A percentile compares a stretch with the other conserved stretches of the same genome.
Evolutionary conservation across 2,888 invertebrate genomes (phyloP).

Genomic region (Dynastes hyllus): DNA sequence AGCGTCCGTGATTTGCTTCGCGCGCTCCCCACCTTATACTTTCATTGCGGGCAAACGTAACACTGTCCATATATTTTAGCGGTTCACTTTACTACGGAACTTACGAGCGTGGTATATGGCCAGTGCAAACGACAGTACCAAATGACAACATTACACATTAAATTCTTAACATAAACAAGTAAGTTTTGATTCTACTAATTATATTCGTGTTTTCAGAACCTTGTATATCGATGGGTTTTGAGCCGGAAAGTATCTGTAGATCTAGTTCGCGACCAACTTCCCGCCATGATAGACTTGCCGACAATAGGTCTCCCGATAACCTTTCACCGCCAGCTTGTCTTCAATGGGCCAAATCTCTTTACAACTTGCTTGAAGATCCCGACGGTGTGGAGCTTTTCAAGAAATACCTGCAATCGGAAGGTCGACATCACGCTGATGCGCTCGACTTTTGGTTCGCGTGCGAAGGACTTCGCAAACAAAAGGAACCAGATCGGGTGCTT

Average conservation of each 20-base stretch:
- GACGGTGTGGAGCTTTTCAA: constrained; percentile 93
- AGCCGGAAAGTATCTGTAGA: constrained; percentile 67
- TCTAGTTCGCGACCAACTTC: constrained; percentile 71
- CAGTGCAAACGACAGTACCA: too few species aligned
- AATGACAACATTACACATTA: too few species aligned
- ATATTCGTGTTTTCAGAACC: constrained; percentile 52
- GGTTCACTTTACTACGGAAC: too few species aligned
- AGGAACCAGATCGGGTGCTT: constrained; percentile 80
- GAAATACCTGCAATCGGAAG: constrained; percentile 86
- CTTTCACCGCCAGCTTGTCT: constrained; percentile 82
- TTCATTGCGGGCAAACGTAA: too few species aligned
- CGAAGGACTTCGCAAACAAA: constrained; percentile 87
- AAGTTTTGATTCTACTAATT: too few species aligned
- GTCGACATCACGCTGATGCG: constrained; percentile 84
- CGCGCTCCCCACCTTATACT: too few species aligned
- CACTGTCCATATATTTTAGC: too few species aligned
- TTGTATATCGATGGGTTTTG: constrained; percentile 65
- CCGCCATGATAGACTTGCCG: constrained; percentile 56
- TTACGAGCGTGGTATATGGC: too few species aligned
- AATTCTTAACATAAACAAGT: background rate
- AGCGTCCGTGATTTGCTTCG: too few species aligned
- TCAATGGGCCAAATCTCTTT: constrained; percentile 92
- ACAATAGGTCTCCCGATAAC: constrained; percentile 63
- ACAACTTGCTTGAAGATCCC: constrained; percentile 88
- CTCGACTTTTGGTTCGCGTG: constrained; percentile 96